These are phyloP conservation scores for Archocentrus centrarchus DNA, from an alignment of 2,113 vertebrate genomes.

Conservation along the genomic window DNA sequence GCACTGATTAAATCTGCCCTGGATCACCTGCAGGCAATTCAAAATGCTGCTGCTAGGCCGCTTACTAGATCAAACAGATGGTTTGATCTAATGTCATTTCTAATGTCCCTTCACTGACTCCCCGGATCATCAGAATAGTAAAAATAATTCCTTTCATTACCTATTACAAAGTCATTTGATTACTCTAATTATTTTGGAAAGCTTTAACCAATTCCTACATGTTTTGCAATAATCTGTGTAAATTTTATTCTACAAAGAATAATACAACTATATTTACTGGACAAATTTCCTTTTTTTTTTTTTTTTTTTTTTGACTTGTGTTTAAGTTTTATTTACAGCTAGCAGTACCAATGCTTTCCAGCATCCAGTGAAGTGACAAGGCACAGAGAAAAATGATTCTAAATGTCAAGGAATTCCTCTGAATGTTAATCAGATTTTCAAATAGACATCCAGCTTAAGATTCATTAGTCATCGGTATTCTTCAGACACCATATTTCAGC, in stretches of 20 bases:
- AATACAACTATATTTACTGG: not conserved
- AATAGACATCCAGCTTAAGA: not conserved
- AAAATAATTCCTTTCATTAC: too few relatives aligned
- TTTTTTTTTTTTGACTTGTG: not conserved
- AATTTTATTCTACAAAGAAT: not conserved
- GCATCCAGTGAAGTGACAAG: not conserved
- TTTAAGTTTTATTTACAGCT: not conserved
- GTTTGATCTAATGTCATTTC: too few relatives aligned
- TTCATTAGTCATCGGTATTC: conserved; percentile 1
- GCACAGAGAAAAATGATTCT: not conserved
- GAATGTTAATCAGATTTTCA: conserved; percentile 15
- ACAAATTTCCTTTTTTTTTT: not conserved
- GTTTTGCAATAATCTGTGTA: not conserved
- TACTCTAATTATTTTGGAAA: too few relatives aligned
- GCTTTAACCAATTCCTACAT: not conserved
- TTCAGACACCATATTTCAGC: not conserved
- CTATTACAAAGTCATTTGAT: too few relatives aligned
- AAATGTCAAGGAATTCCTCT: conserved; percentile 62
- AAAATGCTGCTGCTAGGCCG: too few relatives aligned
- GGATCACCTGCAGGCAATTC: too few relatives aligned
- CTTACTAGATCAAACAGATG: too few relatives aligned
- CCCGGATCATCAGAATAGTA: too few relatives aligned
- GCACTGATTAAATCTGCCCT: too few relatives aligned
- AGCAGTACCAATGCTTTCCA: not conserved
- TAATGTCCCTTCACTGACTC: too few relatives aligned